Percentiles rank a stretch among this genome's conserved stretches.
Evolutionary conservation across 92 coral and sea anemone genomes (phyloP).

Genomic region (Virgularia gustaviana): DNA sequence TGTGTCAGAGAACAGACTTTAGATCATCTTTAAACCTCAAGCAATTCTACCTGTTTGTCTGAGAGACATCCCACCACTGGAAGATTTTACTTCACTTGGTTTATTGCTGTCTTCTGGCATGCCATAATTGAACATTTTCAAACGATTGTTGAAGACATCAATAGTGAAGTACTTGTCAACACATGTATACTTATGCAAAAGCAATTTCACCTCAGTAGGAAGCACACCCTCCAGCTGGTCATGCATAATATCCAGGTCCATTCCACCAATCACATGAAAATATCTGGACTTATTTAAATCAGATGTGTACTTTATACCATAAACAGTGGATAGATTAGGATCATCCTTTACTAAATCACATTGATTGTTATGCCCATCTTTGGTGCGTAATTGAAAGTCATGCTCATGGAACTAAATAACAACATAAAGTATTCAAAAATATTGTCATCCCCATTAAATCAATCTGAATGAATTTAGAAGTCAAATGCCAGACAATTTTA

Average conservation of each 20-base stretch:
- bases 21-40: no score
- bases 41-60: no score
- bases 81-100: constrained; percentile 62
- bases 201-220: background rate
- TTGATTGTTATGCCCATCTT: background rate
- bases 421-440: no score
- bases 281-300: background rate
- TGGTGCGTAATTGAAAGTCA: background rate
- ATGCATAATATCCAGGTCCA: constrained; percentile 8
- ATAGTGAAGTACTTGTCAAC: constrained; percentile 54
- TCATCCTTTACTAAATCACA: background rate
- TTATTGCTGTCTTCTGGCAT: constrained; percentile 40
- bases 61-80: no score
- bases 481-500: no score
- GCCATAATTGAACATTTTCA: constrained; percentile 35
- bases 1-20: no score
- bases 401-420: background rate
- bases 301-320: background rate
- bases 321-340: background rate
- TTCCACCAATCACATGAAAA: background rate
- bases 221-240: constrained; percentile 13
- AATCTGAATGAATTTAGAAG: no score
- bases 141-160: constrained; percentile 43
- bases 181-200: background rate
- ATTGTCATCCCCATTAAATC: no score